Percentiles rank a stretch among this genome's conserved stretches.
Evolutionary conservation across 2,888 invertebrate species (phyloP).

Genomic region (Nowickia ferox): DNA sequence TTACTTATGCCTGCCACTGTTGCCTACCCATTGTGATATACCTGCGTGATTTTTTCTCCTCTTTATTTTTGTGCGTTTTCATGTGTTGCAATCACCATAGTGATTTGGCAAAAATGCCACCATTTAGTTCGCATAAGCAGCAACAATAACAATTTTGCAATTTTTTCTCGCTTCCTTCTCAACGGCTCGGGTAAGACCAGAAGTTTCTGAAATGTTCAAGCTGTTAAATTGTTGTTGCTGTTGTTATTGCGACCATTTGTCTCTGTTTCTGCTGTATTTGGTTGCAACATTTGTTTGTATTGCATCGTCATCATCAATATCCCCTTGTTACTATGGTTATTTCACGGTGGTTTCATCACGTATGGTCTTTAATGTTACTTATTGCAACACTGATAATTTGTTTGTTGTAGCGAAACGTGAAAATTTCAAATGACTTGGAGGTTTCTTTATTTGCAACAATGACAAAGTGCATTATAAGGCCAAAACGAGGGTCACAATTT

Average conservation of each 20-base stretch:
- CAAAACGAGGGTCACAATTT: slow-evolving; percentile 37
- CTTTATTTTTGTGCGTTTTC: slow-evolving; percentile 2
- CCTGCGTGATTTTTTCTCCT: neutral
- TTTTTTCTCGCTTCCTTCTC: slow-evolving; percentile 26
- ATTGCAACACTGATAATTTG: slow-evolving; percentile 72
- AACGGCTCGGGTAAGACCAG: slow-evolving; percentile 18
- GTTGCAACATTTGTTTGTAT: slow-evolving; percentile 46
- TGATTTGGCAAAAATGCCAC: slow-evolving; percentile 57
- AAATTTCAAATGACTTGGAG: slow-evolving; percentile 73
- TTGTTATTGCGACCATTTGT: slow-evolving; percentile 25
- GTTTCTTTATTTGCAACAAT: slow-evolving; percentile 67
- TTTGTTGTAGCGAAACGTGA: slow-evolving; percentile 73
- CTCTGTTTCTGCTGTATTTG: slow-evolving; percentile 21
- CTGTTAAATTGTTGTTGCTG: neutral
- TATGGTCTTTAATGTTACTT: slow-evolving; percentile 66
- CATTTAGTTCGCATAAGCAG: slow-evolving; percentile 42
- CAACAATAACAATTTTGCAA: slow-evolving; percentile 38
- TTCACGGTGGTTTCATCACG: slow-evolving; percentile 68
- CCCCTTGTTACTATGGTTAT: slow-evolving; percentile 64
- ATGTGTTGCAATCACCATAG: slow-evolving; percentile 52
- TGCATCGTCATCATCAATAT: slow-evolving; percentile 66
- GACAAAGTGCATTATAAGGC: slow-evolving; percentile 39
- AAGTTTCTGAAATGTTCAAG: slow-evolving; percentile 18
- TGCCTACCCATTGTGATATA: neutral
- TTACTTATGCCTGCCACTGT: slow-evolving; percentile 10